phyloP scores from a whole-genome alignment of 2,113 vertebrate genomes.

The human region DNA sequence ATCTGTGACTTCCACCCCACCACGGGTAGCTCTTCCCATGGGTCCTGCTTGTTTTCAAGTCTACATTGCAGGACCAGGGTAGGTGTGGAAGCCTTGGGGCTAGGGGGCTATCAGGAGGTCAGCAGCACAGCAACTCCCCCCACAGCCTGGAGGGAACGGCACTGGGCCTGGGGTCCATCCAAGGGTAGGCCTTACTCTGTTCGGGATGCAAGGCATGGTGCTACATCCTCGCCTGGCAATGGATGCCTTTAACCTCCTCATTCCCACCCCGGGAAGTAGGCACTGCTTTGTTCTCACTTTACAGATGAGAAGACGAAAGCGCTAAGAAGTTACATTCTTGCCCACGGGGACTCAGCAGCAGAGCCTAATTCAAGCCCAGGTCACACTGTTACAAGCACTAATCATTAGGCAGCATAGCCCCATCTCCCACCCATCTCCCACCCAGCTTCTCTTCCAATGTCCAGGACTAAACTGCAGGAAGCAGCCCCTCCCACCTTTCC shows the following conservation, averaged over 20 bases:
- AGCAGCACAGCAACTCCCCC: too few relatives aligned
- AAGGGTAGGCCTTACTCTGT: background rate
- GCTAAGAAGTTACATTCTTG: background rate
- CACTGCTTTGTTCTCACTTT: background rate
- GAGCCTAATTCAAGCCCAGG: background rate
- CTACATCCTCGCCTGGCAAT: background rate
- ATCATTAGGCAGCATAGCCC: rapidly evolving
- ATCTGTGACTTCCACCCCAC: background rate
- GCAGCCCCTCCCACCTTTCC: background rate
- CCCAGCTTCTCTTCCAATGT: background rate
- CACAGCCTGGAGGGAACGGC: background rate
- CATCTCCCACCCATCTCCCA: rapidly evolving
- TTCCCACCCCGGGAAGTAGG: too few relatives aligned
- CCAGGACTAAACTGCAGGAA: background rate
- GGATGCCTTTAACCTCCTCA: background rate
- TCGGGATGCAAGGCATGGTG: rapidly evolving
- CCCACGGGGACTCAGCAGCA: rapidly evolving
- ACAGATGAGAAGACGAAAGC: background rate
- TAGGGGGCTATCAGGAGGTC: too few relatives aligned
- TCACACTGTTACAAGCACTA: background rate
- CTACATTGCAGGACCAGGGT: background rate
- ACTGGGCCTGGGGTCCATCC: background rate
- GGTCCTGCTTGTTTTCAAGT: background rate
- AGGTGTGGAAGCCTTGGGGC: too few relatives aligned
- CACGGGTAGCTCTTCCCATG: background rate